Evolutionary conservation across 2,797 vertebrate species (phyloP).

Genomic region (Dipus sagitta): DNA sequence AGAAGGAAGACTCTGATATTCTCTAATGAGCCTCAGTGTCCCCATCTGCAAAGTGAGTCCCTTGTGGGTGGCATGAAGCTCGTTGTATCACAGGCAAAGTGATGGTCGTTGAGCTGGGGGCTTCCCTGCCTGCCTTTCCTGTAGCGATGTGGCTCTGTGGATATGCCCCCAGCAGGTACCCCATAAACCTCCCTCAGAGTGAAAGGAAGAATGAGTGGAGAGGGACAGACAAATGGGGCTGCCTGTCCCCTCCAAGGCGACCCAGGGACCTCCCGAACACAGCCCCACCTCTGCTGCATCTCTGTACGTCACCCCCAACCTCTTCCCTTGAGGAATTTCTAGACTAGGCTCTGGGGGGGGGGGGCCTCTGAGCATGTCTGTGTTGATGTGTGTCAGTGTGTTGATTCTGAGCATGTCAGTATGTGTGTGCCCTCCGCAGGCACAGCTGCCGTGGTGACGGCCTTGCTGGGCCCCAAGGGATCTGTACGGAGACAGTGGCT

Average conservation of each 20-base stretch:
- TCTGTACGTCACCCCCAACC: not conserved
- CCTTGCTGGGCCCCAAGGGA: conserved; percentile 86
- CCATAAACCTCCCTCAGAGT: too few relatives aligned
- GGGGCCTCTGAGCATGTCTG: not conserved
- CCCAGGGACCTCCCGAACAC: too few relatives aligned
- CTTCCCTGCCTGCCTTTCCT: not conserved
- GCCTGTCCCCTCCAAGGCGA: too few relatives aligned
- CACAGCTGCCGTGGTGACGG: conserved; percentile 74
- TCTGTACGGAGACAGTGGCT: conserved; percentile 93
- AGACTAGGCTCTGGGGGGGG: not conserved
- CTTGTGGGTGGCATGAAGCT: not conserved
- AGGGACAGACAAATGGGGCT: too few relatives aligned
- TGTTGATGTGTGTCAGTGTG: not conserved
- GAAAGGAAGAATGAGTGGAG: too few relatives aligned
- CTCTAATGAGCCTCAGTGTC: not conserved
- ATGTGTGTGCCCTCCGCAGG: not conserved
- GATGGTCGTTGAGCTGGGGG: not conserved
- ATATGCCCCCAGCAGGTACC: too few relatives aligned
- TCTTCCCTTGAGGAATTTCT: not conserved
- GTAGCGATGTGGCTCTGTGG: too few relatives aligned
- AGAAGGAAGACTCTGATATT: not conserved
- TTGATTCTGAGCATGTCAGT: not conserved
- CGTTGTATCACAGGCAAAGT: not conserved
- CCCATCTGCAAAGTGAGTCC: not conserved
- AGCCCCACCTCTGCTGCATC: not conserved